A percentile compares a stretch with the other conserved stretches of the same genome.
phyloP scores from a whole-genome alignment of 2,113 vertebrate species.

The Pseudonaja textilis region DNA sequence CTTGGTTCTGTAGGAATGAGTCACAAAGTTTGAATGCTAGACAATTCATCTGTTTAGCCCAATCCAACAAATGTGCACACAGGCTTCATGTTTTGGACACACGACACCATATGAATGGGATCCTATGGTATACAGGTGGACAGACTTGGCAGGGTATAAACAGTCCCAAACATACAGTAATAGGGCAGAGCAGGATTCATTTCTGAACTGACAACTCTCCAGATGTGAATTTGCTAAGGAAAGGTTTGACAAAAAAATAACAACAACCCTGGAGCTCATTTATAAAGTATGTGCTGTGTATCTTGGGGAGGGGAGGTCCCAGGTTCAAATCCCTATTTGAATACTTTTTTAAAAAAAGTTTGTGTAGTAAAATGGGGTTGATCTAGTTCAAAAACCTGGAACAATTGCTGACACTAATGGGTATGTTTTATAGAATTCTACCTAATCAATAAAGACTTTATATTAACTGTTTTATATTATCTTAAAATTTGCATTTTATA shows the following conservation, averaged over 20 bases:
- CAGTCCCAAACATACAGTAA: not conserved
- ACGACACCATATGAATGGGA: not conserved
- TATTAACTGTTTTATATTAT: not conserved
- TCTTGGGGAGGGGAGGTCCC: not conserved
- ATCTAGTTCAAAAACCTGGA: not conserved
- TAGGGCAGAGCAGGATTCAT: not conserved
- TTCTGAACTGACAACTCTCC: not conserved
- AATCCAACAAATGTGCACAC: not conserved
- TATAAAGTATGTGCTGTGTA: not conserved
- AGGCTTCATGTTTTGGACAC: not conserved
- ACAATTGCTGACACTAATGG: not conserved
- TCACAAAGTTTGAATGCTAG: not conserved
- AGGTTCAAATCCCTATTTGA: not conserved
- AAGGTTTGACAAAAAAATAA: not conserved
- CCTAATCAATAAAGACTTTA: not conserved
- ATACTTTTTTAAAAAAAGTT: not conserved
- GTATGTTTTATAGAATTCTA: not conserved
- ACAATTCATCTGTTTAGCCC: not conserved
- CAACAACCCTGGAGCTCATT: not conserved
- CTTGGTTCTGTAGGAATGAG: not conserved
- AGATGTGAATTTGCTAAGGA: not conserved
- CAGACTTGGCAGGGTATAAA: not conserved
- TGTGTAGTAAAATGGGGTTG: not conserved
- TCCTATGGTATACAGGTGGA: not conserved
- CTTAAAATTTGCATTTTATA: not conserved